phyloP scores from a whole-genome alignment of 2,888 invertebrate genomes.

The Cryptophagus acutangulus region DNA sequence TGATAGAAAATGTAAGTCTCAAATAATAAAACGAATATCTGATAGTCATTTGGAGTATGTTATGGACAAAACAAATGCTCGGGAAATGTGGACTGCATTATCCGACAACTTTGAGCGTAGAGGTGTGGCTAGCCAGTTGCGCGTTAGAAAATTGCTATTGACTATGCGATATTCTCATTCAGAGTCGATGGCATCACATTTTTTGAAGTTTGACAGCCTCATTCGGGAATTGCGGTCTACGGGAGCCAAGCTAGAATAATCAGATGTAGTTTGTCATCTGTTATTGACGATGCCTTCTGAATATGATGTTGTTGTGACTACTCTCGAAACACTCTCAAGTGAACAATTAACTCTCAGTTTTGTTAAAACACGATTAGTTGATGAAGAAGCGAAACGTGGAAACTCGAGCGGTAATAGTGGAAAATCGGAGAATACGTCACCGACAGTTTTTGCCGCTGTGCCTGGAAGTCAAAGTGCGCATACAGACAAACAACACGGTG shows the following conservation, averaged over 20 bases:
- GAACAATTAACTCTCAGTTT: constrained; percentile 25
- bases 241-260: constrained; percentile 26
- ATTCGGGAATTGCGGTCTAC: constrained; percentile 22
- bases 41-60: too few relatives aligned
- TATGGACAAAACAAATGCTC: too few relatives aligned
- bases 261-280: constrained; percentile 25
- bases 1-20: too few relatives aligned
- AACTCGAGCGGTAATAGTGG: too few relatives aligned
- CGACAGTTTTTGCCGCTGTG: too few relatives aligned
- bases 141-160: constrained; percentile 20
- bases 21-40: too few relatives aligned
- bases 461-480: too few relatives aligned
- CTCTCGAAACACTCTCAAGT: constrained; percentile 26
- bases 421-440: too few relatives aligned
- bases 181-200: constrained; percentile 25
- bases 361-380: constrained; percentile 24
- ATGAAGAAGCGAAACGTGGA: constrained; percentile 28
- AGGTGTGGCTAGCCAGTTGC: constrained; percentile 23
- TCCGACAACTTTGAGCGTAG: constrained; percentile 25
- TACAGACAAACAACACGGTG: too few relatives aligned
- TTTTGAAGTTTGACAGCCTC: constrained; percentile 25
- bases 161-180: constrained; percentile 18
- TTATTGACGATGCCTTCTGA: constrained; percentile 22
- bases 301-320: constrained; percentile 28
- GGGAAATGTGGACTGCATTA: too few relatives aligned